Evolutionary conservation across 2,113 vertebrate species (phyloP).

Genomic region (Aphyosemion australe): DNA sequence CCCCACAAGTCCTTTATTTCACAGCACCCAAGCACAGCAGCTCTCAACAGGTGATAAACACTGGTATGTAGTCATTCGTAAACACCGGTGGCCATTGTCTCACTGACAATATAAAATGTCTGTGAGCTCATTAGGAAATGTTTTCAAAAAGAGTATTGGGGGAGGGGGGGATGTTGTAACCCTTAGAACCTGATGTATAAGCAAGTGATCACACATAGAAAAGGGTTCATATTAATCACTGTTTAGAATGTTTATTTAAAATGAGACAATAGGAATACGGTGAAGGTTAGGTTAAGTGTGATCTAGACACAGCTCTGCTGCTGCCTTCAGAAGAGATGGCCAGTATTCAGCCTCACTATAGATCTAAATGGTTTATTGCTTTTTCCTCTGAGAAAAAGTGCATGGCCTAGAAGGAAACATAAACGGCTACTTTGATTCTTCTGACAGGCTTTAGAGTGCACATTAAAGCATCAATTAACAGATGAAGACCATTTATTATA

Average conservation of each 20-base stretch:
- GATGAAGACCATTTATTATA: too few relatives aligned
- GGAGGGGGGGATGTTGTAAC: neutral
- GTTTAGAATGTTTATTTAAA: neutral
- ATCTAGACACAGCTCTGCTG: neutral
- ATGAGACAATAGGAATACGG: neutral
- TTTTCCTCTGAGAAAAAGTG: too few relatives aligned
- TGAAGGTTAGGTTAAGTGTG: neutral
- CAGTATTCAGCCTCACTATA: too few relatives aligned
- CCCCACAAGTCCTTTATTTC: conserved; percentile 56
- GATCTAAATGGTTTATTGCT: too few relatives aligned
- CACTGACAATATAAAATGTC: conserved; percentile 56
- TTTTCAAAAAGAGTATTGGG: neutral
- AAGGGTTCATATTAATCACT: neutral
- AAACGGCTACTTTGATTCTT: too few relatives aligned
- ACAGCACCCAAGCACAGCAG: conserved; percentile 45
- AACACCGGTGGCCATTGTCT: conserved; percentile 51
- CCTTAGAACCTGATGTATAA: conserved; percentile 3
- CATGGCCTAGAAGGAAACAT: too few relatives aligned
- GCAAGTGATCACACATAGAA: conserved; percentile 1
- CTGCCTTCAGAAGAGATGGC: neutral
- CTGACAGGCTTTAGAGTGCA: too few relatives aligned
- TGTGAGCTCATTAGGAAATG: conserved; percentile 14
- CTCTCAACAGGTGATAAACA: conserved; percentile 9
- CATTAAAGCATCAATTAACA: too few relatives aligned
- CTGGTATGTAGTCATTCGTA: conserved; percentile 20